Conservation (phyloP, 1,140 invertebrate genomes). For the Drosophila navojoa region DNA sequence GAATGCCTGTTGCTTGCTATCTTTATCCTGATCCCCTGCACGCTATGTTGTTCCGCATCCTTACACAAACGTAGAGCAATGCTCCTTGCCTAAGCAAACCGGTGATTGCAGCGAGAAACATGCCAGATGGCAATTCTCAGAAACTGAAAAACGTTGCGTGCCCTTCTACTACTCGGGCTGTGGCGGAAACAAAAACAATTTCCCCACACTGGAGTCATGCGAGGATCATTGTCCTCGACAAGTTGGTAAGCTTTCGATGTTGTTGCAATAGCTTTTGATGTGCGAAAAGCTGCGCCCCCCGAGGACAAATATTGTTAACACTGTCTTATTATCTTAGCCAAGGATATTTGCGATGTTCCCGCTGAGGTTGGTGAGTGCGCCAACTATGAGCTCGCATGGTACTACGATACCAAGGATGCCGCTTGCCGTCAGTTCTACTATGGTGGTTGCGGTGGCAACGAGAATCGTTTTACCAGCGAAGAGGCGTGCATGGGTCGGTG, state of each 20-base stretch:
- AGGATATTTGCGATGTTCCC: constrained; percentile 90
- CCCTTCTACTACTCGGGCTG: constrained; percentile 98
- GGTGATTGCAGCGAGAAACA: constrained; percentile 92
- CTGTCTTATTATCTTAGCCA: constrained; percentile 56
- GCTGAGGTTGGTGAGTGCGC: constrained; percentile 91
- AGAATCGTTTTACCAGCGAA: constrained; percentile 90
- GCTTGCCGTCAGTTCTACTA: constrained; percentile 92
- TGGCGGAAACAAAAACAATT: constrained; percentile 95
- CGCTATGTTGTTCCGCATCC: constrained; percentile 17
- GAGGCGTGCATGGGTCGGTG: constrained; percentile 88
- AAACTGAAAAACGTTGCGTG: constrained; percentile 92
- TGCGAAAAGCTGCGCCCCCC: constrained; percentile 25
- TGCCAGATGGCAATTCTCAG: constrained; percentile 94
- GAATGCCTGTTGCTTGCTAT: constrained; percentile 63
- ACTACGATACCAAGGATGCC: constrained; percentile 90
- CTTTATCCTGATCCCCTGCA: constrained; percentile 39
- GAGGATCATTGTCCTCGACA: constrained; percentile 91
- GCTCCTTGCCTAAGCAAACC: constrained; percentile 90
- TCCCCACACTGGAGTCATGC: constrained; percentile 91
- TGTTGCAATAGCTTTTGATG: constrained; percentile 69
- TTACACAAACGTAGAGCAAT: constrained; percentile 87
- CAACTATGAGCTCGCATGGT: constrained; percentile 91
- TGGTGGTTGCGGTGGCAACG: constrained; percentile 92
- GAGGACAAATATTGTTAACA: constrained; percentile 20
- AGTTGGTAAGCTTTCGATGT: constrained; percentile 88